Evolutionary conservation across 2,888 invertebrate species (phyloP).

Genomic region (Synergus itoensis): DNA sequence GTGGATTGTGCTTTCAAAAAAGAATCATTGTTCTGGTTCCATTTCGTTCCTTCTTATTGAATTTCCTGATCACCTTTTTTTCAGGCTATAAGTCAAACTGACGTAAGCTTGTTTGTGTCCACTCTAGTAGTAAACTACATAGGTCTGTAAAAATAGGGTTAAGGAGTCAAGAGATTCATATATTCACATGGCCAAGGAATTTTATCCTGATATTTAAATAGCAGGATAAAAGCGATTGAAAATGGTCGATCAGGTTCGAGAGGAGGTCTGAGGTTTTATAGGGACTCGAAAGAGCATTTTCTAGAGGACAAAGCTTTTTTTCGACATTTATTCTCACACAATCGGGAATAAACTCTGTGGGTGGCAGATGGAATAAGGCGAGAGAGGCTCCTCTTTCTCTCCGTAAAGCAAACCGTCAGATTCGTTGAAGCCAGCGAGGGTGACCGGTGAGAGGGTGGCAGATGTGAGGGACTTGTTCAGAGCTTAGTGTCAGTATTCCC

Average conservation of each 20-base stretch:
- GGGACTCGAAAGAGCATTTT: slow-evolving; percentile 20
- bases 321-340: slow-evolving; percentile 49
- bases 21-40: not conserved
- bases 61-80: not conserved
- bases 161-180: not conserved
- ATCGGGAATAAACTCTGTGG: slow-evolving; percentile 67
- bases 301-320: slow-evolving; percentile 10
- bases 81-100: too few relatives aligned
- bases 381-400: slow-evolving; percentile 53
- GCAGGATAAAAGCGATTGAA: slow-evolving; percentile 13
- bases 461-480: slow-evolving; percentile 53
- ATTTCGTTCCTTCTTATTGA: not conserved
- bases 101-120: too few relatives aligned
- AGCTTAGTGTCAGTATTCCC: slow-evolving; percentile 28
- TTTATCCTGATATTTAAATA: slow-evolving; percentile 41
- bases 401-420: slow-evolving; percentile 25
- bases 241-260: slow-evolving; percentile 27
- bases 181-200: slow-evolving; percentile 17
- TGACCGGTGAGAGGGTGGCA: slow-evolving; percentile 52
- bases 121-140: too few relatives aligned
- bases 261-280: not conserved
- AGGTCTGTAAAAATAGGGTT: not conserved
- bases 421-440: slow-evolving; percentile 37
- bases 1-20: slow-evolving; percentile 36
- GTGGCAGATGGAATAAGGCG: slow-evolving; percentile 68